Conservation (phyloP, 1,140 invertebrate genomes). For the Drosophila pectinifera region DNA sequence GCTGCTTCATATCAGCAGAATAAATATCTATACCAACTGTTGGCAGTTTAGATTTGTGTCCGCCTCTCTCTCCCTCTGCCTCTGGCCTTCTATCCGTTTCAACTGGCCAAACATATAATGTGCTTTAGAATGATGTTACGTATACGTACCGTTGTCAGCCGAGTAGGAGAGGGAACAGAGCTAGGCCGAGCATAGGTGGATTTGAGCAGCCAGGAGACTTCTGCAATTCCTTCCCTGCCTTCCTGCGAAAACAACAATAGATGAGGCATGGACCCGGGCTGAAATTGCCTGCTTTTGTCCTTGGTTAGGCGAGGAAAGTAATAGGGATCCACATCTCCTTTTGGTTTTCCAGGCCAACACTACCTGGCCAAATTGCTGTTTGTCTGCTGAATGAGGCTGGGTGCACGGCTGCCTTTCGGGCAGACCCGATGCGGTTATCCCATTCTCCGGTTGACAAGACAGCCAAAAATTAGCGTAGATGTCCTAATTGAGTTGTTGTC, state of each 20-base stretch:
- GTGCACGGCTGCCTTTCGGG: neutral
- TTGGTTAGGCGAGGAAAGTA: neutral
- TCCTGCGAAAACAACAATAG: conserved; percentile 20
- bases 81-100: conserved; percentile 4
- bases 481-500: conserved; percentile 55
- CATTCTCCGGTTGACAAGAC: conserved; percentile 29
- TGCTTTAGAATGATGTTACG: conserved; percentile 65
- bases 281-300: conserved; percentile 24
- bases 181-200: conserved; percentile 5
- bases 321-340: conserved; percentile 19
- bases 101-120: conserved; percentile 65
- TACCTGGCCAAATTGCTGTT: conserved; percentile 48
- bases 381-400: conserved; percentile 15
- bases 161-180: conserved; percentile 7
- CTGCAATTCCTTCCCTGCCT: conserved; percentile 17
- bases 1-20: conserved; percentile 55
- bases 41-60: conserved; percentile 55
- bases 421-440: conserved; percentile 15
- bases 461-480: conserved; percentile 68
- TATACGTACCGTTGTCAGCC: conserved; percentile 59
- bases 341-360: conserved; percentile 6
- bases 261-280: neutral
- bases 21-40: conserved; percentile 55
- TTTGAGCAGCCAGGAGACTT: conserved; percentile 32
- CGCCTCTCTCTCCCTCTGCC: neutral